A percentile compares a stretch with the other conserved stretches of the same genome.
phyloP scores from a whole-genome alignment of 1,140 invertebrate species.

The Drosophila asahinai region DNA sequence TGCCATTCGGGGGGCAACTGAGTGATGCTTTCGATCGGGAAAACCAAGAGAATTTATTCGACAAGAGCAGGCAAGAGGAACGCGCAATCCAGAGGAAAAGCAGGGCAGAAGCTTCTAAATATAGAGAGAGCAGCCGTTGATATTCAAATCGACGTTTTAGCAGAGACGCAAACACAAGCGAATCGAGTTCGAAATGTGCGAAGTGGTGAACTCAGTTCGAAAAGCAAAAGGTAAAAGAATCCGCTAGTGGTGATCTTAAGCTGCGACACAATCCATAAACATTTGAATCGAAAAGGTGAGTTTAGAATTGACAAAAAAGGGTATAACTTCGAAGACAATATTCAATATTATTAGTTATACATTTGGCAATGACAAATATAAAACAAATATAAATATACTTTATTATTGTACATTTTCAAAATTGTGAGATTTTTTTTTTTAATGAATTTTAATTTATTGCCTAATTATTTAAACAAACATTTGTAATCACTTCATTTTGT shows the following conservation, averaged over 20 bases:
- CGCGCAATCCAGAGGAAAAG: conserved; percentile 1
- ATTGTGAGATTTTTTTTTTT: no score
- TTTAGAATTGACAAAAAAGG: no score
- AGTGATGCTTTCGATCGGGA: conserved; percentile 28
- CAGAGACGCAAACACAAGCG: neutral
- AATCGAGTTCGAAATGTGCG: conserved; percentile 2
- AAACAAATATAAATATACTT: no score
- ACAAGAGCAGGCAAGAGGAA: neutral
- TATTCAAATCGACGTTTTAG: conserved; percentile 10
- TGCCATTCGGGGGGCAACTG: conserved; percentile 46
- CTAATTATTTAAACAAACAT: no score
- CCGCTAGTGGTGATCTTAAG: neutral
- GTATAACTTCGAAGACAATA: neutral
- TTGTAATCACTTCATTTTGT: no score
- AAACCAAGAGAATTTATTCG: neutral
- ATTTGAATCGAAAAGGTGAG: neutral
- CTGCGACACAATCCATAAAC: conserved; percentile 1
- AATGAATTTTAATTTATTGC: no score
- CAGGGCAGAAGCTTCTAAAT: conserved; percentile 11
- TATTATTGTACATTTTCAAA: no score
- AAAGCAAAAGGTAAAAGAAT: neutral
- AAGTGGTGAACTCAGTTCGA: no score
- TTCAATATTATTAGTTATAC: no score
- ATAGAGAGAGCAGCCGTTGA: conserved; percentile 9
- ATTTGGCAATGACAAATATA: no score